These are phyloP conservation scores for Chloroclysta siterata DNA, from an alignment of 2,888 invertebrate genomes.

Conservation along the genomic window DNA sequence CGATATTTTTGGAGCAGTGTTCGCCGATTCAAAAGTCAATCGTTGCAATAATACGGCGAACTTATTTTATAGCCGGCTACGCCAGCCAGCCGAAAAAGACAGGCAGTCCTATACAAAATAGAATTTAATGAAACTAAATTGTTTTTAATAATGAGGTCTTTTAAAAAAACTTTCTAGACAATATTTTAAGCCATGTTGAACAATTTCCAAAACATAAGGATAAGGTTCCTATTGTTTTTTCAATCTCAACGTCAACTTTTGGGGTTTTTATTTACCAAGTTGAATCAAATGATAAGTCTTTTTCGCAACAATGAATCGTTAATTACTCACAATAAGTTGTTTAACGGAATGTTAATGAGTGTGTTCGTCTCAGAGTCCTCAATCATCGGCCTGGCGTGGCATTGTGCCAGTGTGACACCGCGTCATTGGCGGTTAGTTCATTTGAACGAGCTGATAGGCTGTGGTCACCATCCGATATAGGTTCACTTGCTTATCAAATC, in stretches of 20 bases:
- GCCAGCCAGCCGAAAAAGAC: neutral
- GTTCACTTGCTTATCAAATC: conserved; percentile 25
- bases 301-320: conserved; percentile 7
- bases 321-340: conserved; percentile 21
- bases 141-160: too few relatives aligned
- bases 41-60: neutral
- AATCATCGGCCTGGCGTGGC: conserved; percentile 44
- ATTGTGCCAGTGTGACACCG: conserved; percentile 38
- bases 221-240: neutral
- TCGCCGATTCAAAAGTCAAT: neutral
- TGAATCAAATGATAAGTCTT: neutral
- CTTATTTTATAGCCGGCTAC: neutral
- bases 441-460: conserved; percentile 32
- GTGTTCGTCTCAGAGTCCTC: conserved; percentile 37
- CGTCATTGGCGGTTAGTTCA: conserved; percentile 35
- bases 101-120: neutral
- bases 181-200: too few relatives aligned
- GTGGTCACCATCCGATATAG: conserved; percentile 31
- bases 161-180: too few relatives aligned
- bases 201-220: neutral
- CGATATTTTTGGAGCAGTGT: neutral
- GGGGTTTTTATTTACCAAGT: too few relatives aligned
- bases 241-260: neutral
- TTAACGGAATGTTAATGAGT: conserved; percentile 34
- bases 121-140: neutral